Evolutionary conservation across 2,888 invertebrate species (phyloP), one percentile per base, ranked within the genome.

Genomic region (Agrilus biguttatus): DNA sequence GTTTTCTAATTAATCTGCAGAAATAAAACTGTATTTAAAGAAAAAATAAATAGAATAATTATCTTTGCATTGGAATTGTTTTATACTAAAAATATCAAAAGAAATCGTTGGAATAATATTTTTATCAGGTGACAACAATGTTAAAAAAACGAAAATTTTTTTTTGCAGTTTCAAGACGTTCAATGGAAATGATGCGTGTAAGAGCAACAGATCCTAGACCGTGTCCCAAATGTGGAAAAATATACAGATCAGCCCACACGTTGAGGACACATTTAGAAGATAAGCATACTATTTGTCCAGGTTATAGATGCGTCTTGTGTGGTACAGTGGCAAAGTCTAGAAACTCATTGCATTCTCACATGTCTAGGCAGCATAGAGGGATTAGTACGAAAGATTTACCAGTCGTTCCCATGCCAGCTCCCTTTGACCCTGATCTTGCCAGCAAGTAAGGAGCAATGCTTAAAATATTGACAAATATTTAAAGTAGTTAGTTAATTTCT

Each of bases 311-410:
- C 65, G 90, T 90, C 3, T 72, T 91, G 2, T 91, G 91, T 65
- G 90, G 91, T 47, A 91, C 91, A 1, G 90, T 91, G 45, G 91
- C 91, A 37, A 91, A 91, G 67, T 89, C 88, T 0, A 77, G 91
- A 51, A 91, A 91, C 68, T 89, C 89, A 0, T 72, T 91, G 42
- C 91, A 91, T 69, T 90, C 90, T 45, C 91, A 91, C 67, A 91
- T 91, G 91, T 88, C 87, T 46, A 78, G 91, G 39, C 91, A 91
- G 61, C 91, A 91, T 66, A 79, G 91, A 45, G 91, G 90, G 49
- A 90, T 91, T 61, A 88, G 88, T 61, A 91, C 90, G 55, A 90
- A 91, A 70, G 91, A 91, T 65, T 71, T 91, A 55, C 91, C 91
- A 8, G 90, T 91, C 36, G 69, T 90, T 51, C 90, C 90, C 46